A percentile compares a stretch with the other conserved stretches of the same genome.
phyloP scores from a whole-genome alignment of 2,888 invertebrate species.

The Pemphredon lugubris region DNA sequence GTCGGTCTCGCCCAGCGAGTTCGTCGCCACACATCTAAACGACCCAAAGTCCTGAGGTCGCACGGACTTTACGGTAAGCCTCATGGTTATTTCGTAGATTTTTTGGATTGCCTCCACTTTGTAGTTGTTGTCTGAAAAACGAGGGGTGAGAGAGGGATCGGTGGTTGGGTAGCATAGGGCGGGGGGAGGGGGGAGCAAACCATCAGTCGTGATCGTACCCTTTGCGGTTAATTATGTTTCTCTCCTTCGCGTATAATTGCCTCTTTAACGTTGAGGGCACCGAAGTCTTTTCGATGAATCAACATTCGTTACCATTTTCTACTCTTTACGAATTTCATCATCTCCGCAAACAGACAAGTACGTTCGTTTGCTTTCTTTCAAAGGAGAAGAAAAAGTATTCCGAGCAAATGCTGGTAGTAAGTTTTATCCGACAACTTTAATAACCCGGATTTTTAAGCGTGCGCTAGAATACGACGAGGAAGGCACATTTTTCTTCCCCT shows the following conservation, averaged over 20 bases:
- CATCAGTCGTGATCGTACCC: background rate
- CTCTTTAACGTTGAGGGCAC: background rate
- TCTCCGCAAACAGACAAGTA: constrained; percentile 1
- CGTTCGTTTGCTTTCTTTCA: constrained; percentile 4
- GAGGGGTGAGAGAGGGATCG: background rate
- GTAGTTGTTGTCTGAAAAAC: constrained; percentile 79
- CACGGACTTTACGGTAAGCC: constrained; percentile 79
- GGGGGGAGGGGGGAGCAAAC: background rate
- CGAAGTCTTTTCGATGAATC: background rate
- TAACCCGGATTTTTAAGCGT: background rate
- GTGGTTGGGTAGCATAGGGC: no score
- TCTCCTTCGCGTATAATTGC: background rate
- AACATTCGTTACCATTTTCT: background rate
- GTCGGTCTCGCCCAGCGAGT: constrained; percentile 82
- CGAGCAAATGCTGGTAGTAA: background rate
- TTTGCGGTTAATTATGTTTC: background rate
- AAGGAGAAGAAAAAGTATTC: constrained; percentile 4
- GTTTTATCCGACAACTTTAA: constrained; percentile 5
- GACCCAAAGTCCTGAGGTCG: constrained; percentile 79
- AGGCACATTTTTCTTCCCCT: background rate
- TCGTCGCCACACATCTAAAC: constrained; percentile 81
- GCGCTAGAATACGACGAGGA: background rate
- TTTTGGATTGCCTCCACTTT: constrained; percentile 74
- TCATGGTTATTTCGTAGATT: constrained; percentile 80
- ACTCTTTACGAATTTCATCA: constrained; percentile 10